phyloP scores from a whole-genome alignment of 92 coral and sea anemone species.

The Scolanthus callimorphus region DNA sequence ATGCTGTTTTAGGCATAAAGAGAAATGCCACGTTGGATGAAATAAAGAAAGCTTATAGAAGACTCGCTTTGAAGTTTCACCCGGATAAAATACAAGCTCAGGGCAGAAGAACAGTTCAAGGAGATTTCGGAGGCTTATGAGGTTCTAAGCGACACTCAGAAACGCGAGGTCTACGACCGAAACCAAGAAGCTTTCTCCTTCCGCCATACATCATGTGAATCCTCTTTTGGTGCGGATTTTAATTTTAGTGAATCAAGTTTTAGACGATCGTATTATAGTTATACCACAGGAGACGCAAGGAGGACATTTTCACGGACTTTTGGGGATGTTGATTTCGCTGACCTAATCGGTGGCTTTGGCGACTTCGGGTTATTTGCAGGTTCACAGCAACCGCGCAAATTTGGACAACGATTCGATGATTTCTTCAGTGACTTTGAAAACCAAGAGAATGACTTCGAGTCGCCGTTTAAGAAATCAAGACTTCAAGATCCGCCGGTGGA shows the following conservation, averaged over 20 bases:
- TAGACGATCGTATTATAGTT: constrained; percentile 1
- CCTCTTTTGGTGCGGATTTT: not conserved
- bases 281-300: constrained; percentile 67
- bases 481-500: constrained; percentile 75
- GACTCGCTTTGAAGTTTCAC: constrained; percentile 78
- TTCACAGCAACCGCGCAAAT: constrained; percentile 7
- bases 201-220: not conserved
- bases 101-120: constrained; percentile 83
- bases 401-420: constrained; percentile 11
- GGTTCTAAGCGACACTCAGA: constrained; percentile 77
- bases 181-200: not conserved
- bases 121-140: constrained; percentile 89
- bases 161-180: constrained; percentile 62
- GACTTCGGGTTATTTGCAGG: constrained; percentile 64
- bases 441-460: constrained; percentile 21
- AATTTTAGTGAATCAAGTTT: not conserved
- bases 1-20: constrained; percentile 61
- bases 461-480: constrained; percentile 44
- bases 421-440: constrained; percentile 4
- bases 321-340: constrained; percentile 79
- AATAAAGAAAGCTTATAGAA: constrained; percentile 80
- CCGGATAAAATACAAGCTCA: constrained; percentile 82
- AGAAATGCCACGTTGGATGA: constrained; percentile 69
- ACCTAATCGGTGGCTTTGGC: constrained; percentile 75
- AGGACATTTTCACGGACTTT: constrained; percentile 66